phyloP scores from a whole-genome alignment of 2,113 vertebrate species.

The Gavialis gangeticus region DNA sequence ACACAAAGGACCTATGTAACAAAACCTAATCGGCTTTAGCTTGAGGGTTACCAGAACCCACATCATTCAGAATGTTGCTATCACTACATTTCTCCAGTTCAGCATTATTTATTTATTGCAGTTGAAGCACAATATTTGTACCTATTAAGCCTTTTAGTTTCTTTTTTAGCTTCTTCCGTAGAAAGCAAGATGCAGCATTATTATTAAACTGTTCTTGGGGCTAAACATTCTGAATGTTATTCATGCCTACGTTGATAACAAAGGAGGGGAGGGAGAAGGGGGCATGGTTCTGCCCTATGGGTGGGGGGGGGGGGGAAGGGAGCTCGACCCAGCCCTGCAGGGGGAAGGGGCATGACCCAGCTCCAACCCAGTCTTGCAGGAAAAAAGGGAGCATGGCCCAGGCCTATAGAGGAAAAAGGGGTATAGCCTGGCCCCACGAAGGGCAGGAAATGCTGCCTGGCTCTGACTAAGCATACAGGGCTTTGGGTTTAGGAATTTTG shows the following conservation, averaged over 20 bases:
- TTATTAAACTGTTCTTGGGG: constrained; percentile 68
- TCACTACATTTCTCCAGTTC: constrained; percentile 61
- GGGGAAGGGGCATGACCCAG: no score
- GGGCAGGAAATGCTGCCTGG: no score
- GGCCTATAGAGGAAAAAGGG: no score
- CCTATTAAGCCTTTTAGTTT: constrained; percentile 76
- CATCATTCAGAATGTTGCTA: constrained; percentile 67
- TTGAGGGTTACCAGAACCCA: constrained; percentile 76
- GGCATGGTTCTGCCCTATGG: not conserved
- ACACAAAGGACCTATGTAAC: constrained; percentile 75
- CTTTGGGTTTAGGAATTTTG: no score
- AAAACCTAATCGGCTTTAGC: constrained; percentile 74
- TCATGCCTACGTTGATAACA: constrained; percentile 55
- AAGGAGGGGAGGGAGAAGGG: constrained; percentile 47
- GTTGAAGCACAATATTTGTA: constrained; percentile 70
- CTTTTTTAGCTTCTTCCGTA: constrained; percentile 61
- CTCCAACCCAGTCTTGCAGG: no score
- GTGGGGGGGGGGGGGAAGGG: not conserved
- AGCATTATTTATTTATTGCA: constrained; percentile 75
- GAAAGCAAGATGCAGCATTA: constrained; percentile 59
- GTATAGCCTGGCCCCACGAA: no score
- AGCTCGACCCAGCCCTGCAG: no score
- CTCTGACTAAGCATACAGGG: no score
- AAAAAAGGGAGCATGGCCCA: no score
- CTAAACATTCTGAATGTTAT: constrained; percentile 64